These are phyloP conservation scores for Rhysida immarginata DNA, from an alignment of 1,140 invertebrate genomes.

Conservation along the genomic window DNA sequence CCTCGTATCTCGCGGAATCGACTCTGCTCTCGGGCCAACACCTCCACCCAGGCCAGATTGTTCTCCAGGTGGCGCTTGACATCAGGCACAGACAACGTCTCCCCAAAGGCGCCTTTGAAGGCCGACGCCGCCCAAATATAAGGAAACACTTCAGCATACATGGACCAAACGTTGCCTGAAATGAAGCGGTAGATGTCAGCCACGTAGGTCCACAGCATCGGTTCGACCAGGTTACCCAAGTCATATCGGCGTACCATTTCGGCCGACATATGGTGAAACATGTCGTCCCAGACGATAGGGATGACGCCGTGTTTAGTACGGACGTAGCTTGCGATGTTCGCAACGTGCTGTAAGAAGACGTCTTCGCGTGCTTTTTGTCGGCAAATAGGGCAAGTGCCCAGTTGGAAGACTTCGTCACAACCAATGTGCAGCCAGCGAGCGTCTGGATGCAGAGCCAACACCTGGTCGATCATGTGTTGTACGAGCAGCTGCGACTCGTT, in stretches of 20 bases:
- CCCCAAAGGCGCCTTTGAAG: constrained; percentile 68
- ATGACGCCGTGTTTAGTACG: constrained; percentile 28
- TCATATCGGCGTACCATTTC: constrained; percentile 38
- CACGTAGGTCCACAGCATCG: constrained; percentile 51
- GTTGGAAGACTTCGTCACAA: constrained; percentile 47
- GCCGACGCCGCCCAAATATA: constrained; percentile 84
- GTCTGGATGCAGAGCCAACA: constrained; percentile 37
- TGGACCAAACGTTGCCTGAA: constrained; percentile 49
- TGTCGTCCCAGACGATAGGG: constrained; percentile 90
- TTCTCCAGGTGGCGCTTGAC: constrained; percentile 50
- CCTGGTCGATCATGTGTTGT: constrained; percentile 65
- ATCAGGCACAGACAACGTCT: constrained; percentile 47
- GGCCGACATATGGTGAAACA: constrained; percentile 52
- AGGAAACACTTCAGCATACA: constrained; percentile 63
- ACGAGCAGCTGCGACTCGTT: constrained; percentile 53
- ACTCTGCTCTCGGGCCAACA: constrained; percentile 36
- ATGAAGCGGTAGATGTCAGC: constrained; percentile 43
- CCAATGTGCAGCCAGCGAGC: constrained; percentile 40
- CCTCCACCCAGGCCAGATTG: constrained; percentile 51
- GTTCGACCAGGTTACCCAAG: constrained; percentile 59
- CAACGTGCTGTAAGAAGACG: constrained; percentile 55
- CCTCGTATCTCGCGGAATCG: constrained; percentile 42
- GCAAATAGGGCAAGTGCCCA: constrained; percentile 63
- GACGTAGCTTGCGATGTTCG: constrained; percentile 30
- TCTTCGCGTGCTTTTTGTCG: constrained; percentile 32